Base-by-base conservation (phyloP, 2,797 vertebrate species). In the Cyprinodon diabolis region DNA sequence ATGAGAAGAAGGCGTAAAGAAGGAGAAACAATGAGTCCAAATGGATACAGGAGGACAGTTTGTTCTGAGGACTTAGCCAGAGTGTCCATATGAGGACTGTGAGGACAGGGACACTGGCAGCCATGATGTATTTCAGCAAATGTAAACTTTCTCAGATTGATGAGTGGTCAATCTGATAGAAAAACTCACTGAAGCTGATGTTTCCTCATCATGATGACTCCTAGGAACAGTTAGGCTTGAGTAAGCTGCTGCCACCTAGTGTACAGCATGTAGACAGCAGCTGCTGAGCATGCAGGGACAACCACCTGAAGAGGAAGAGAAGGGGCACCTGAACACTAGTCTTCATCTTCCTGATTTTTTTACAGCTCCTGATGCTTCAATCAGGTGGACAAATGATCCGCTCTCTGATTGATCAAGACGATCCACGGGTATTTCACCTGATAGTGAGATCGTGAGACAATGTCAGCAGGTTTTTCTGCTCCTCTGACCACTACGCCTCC, bases 1-100 rank as follows among this genome's bases (percentile, higher is more conserved):
- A 94, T 0, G 96, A 98, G 89, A 94, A 96, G 79, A 94, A 94
- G 17, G 95, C 92, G 2, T 98, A 96, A 90, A 75, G 86, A 75
- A 23, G 4, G 3, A 65, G 48, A 40, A 9, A 6, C 10, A 37
- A 68, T 1, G 15, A 48, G 75, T 69, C 74, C 76, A 35, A 17
- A 51, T 45, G 58, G 21, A 55, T 14, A 63, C 47, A 65, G 56
- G 19, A 11, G 54, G 54, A n/a, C 45, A 65, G 52, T 74, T 75
- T 45, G 30, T n/a, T 21, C 25, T 7, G 30, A 47, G 55, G 69
- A 76, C 69, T 21, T 10, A 17, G 30, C 19, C 69, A 67, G 51
- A 40, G 23, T 4, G 37, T 69, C 12, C 43, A 10, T 13, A 35
- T n/a, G 12, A 23, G 35, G 12, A 52, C 21, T 47, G 23, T 15